A percentile compares a stretch with the other conserved stretches of the same genome.
Conservation (phyloP, 2,113 vertebrate species). For the Origma solitaria region DNA sequence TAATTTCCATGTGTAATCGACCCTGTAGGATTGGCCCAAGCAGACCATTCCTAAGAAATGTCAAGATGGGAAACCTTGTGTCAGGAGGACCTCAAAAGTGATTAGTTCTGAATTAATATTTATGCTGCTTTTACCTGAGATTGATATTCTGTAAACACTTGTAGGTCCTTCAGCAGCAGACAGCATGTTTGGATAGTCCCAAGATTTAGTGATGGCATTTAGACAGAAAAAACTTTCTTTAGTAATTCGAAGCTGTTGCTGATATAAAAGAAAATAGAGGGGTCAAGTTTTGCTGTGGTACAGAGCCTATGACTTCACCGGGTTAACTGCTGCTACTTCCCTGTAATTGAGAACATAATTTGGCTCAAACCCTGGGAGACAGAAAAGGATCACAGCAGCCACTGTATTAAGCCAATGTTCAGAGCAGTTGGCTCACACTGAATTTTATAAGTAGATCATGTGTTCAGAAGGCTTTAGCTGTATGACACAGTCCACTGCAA, state of each 20-base stretch:
- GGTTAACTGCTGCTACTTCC: slow-evolving; percentile 43
- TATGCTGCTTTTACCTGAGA: not conserved
- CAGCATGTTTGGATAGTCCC: not conserved
- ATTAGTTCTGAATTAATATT: not conserved
- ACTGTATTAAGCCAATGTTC: slow-evolving; percentile 14
- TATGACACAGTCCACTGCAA: not conserved
- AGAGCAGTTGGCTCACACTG: slow-evolving; percentile 21
- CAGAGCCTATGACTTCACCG: slow-evolving; percentile 4
- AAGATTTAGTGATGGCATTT: not conserved
- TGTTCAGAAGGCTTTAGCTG: not conserved
- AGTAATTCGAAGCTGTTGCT: slow-evolving; percentile 32
- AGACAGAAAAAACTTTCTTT: not conserved
- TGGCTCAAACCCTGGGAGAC: slow-evolving; percentile 25
- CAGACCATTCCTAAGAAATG: not conserved
- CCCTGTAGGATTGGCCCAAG: not conserved
- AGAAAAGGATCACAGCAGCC: slow-evolving; percentile 26
- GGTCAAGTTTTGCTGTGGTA: slow-evolving; percentile 22
- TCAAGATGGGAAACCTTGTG: not conserved
- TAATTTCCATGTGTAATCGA: not conserved
- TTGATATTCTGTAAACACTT: not conserved
- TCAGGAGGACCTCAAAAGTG: not conserved
- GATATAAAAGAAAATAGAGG: slow-evolving; percentile 32
- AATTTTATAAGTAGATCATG: slow-evolving; percentile 24
- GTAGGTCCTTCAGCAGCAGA: not conserved
- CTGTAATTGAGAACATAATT: slow-evolving; percentile 44